These are phyloP conservation scores for Belgica antarctica DNA, from an alignment of 2,888 invertebrate species.

Conservation along the genomic window DNA sequence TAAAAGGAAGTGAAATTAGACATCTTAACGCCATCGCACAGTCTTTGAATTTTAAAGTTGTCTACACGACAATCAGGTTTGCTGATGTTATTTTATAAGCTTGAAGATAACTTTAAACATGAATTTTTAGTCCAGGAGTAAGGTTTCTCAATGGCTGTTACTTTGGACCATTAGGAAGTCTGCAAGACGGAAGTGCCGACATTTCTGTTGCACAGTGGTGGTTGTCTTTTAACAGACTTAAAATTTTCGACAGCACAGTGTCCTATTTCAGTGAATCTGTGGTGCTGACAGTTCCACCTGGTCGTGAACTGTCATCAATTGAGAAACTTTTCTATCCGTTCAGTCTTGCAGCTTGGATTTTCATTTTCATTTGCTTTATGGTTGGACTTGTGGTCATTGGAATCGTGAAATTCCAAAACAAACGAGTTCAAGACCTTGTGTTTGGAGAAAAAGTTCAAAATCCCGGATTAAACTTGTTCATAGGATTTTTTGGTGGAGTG, in stretches of 20 bases:
- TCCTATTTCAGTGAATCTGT: not conserved
- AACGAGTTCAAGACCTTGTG: not conserved
- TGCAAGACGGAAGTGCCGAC: not conserved
- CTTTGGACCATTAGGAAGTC: not conserved
- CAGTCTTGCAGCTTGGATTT: not conserved
- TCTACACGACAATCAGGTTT: not conserved
- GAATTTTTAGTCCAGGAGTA: not conserved
- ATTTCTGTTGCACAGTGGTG: slow-evolving; percentile 12
- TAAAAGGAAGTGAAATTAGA: not conserved
- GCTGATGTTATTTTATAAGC: too few relatives aligned
- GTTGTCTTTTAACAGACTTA: slow-evolving; percentile 7
- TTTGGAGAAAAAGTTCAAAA: not conserved
- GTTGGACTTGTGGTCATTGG: not conserved
- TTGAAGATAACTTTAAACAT: too few relatives aligned
- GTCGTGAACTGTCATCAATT: not conserved
- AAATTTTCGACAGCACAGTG: slow-evolving; percentile 1
- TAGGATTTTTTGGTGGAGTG: not conserved
- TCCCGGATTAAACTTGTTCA: not conserved
- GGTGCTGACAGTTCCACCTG: slow-evolving; percentile 20
- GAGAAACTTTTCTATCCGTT: not conserved
- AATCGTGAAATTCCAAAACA: not conserved
- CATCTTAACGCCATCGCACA: not conserved
- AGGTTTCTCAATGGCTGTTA: not conserved
- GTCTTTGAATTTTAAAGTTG: not conserved
- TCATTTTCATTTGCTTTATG: not conserved